These are phyloP conservation scores for Otolemur garnettii DNA, from an alignment of 2,113 vertebrate genomes.

Conservation along the genomic window DNA sequence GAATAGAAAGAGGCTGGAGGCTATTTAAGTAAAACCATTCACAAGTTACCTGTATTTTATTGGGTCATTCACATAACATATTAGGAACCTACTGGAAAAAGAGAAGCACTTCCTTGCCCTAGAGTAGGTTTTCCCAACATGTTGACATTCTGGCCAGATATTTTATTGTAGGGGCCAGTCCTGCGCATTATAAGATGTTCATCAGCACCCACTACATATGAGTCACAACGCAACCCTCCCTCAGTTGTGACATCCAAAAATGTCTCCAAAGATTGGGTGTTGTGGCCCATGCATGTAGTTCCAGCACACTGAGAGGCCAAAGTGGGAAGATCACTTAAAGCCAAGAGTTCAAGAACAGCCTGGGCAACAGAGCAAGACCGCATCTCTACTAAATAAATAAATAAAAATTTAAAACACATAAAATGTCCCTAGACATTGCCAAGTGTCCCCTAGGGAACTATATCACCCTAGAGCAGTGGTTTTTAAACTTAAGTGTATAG, in stretches of 20 bases:
- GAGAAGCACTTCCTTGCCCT: background rate
- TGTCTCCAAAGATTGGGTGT: background rate
- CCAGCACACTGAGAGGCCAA: too few relatives aligned
- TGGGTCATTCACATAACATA: background rate
- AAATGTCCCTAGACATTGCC: background rate
- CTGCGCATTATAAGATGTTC: background rate
- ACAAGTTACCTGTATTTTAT: background rate
- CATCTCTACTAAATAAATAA: too few relatives aligned
- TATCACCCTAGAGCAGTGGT: background rate
- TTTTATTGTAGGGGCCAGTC: background rate
- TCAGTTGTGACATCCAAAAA: background rate
- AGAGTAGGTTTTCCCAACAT: background rate
- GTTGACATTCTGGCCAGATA: background rate
- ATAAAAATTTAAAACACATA: too few relatives aligned
- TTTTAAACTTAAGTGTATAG: background rate
- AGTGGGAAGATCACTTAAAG: background rate
- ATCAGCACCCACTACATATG: background rate
- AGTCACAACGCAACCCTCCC: background rate
- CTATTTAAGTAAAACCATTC: conserved; percentile 1
- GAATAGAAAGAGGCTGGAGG: background rate
- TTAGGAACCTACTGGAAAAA: background rate
- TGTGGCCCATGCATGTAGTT: too few relatives aligned
- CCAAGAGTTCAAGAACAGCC: too few relatives aligned
- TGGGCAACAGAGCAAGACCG: too few relatives aligned
- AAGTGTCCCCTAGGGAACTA: background rate